A percentile compares a stretch with the other conserved stretches of the same genome.
Conservation (phyloP, 2,797 vertebrate species). For the Paedocypris micromegethes region DNA sequence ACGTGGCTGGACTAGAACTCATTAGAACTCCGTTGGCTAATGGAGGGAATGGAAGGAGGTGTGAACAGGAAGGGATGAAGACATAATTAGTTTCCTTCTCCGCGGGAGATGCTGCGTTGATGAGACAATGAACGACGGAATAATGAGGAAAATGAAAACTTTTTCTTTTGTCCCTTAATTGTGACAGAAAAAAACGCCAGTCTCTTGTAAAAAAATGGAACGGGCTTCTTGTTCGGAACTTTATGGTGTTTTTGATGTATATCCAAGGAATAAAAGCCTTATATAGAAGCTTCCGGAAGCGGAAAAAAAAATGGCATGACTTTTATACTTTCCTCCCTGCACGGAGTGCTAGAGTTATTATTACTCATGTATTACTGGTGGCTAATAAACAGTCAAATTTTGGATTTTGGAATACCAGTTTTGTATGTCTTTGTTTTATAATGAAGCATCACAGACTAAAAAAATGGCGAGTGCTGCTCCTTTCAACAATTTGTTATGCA, state of each 20-base stretch:
- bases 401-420: too few species aligned
- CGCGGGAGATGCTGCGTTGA: slow-evolving; percentile 68
- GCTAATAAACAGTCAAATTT: not conserved
- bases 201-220: not conserved
- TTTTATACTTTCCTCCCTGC: too few species aligned
- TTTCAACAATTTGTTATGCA: too few species aligned
- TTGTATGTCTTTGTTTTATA: too few species aligned
- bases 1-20: slow-evolving; percentile 63
- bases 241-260: not conserved
- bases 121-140: slow-evolving; percentile 65
- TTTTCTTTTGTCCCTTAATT: slow-evolving; percentile 24
- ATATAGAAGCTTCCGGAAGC: too few species aligned
- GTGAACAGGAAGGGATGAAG: slow-evolving; percentile 62
- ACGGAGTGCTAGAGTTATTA: too few species aligned
- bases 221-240: not conserved
- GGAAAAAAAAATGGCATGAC: too few species aligned
- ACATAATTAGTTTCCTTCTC: slow-evolving; percentile 74
- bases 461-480: too few species aligned
- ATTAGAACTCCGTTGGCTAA: slow-evolving; percentile 68
- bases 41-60: slow-evolving; percentile 64
- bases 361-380: too few species aligned
- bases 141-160: slow-evolving; percentile 29
- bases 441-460: too few species aligned
- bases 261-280: not conserved
- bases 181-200: not conserved